These are phyloP conservation scores for Dasypogon diadema DNA, from an alignment of 2,888 invertebrate genomes.

Conservation along the genomic window DNA sequence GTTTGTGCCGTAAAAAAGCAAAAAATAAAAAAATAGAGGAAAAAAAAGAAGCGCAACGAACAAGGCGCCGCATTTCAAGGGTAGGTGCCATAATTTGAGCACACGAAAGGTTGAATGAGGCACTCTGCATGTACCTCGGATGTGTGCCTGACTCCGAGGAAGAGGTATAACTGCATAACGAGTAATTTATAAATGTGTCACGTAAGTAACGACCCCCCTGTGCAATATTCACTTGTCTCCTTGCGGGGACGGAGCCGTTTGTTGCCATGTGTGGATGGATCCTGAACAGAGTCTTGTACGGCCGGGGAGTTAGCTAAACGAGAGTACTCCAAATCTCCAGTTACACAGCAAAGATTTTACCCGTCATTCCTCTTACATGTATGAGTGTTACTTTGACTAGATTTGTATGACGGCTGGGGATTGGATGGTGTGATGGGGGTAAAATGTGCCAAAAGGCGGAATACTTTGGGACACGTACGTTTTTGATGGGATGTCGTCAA, in stretches of 20 bases:
- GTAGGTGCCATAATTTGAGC: constrained; percentile 51
- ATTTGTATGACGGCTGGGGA: constrained; percentile 27
- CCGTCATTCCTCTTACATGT: not conserved
- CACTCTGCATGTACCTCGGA: constrained; percentile 30
- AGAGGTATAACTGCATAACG: constrained; percentile 56
- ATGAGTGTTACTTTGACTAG: constrained; percentile 42
- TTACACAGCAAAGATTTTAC: constrained; percentile 14
- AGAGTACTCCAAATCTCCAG: constrained; percentile 7
- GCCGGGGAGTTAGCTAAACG: no score
- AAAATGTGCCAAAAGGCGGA: constrained; percentile 20
- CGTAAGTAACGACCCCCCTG: constrained; percentile 59
- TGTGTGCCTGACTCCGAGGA: constrained; percentile 33
- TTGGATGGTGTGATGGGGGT: constrained; percentile 21
- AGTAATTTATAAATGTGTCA: constrained; percentile 60
- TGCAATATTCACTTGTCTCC: constrained; percentile 57
- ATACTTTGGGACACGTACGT: constrained; percentile 53
- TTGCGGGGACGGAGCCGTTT: constrained; percentile 10
- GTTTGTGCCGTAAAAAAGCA: constrained; percentile 53
- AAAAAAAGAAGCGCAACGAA: no score
- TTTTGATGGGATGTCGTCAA: constrained; percentile 57
- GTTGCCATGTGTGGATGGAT: constrained; percentile 52
- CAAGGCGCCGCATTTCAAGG: constrained; percentile 11
- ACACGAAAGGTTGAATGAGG: constrained; percentile 31
- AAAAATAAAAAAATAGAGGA: no score
- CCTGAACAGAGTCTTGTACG: not conserved